A percentile compares a stretch with the other conserved stretches of the same genome.
These are phyloP conservation scores for Cygnus buccinator DNA, from an alignment of 2,113 vertebrate genomes.

Conservation along the genomic window DNA sequence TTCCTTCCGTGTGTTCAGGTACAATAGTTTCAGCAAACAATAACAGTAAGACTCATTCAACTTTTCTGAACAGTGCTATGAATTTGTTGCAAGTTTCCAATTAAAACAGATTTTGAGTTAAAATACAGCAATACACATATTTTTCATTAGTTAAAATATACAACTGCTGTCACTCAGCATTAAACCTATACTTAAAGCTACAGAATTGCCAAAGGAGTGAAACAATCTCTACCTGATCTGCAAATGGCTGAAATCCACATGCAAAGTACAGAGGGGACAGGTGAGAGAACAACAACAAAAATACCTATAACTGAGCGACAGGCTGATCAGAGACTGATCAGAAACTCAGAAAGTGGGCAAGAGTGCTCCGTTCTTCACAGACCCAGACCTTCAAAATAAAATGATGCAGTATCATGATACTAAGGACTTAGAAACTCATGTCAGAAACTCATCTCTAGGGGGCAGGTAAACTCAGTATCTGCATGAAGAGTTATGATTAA, in stretches of 20 bases:
- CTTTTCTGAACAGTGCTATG: too few species aligned
- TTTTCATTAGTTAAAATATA: background rate
- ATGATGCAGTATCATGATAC: background rate
- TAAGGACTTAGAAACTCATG: background rate
- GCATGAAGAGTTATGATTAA: background rate
- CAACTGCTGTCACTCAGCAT: background rate
- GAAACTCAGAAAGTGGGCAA: background rate
- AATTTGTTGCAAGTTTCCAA: background rate
- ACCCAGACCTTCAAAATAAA: background rate
- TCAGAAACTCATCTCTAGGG: background rate
- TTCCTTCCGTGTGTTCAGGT: background rate
- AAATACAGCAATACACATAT: background rate
- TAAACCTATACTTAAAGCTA: background rate
- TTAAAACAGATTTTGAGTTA: background rate
- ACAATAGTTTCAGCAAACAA: background rate
- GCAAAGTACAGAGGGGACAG: too few species aligned
- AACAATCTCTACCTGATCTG: background rate
- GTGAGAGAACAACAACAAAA: background rate
- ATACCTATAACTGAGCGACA: background rate
- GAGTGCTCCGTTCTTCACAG: background rate
- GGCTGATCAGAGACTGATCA: background rate
- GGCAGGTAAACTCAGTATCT: background rate
- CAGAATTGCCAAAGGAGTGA: background rate
- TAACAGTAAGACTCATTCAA: background rate
- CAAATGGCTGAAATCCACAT: background rate